Evolutionary conservation across 1,140 invertebrate species (phyloP).

Genomic region (Euborellia annulipes): DNA sequence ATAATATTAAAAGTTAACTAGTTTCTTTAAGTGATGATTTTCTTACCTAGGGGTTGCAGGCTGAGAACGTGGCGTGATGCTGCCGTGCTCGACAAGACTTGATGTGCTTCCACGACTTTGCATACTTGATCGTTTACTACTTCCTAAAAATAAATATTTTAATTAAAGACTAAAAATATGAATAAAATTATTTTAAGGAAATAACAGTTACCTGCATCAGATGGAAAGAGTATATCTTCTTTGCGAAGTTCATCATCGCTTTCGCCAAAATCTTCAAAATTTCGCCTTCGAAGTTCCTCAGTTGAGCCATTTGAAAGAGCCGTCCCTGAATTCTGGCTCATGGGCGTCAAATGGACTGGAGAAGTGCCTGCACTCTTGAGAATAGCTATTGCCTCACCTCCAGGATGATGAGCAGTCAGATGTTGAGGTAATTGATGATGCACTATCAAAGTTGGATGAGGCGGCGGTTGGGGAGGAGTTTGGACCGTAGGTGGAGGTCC

Average conservation of each 20-base stretch:
- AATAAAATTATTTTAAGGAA: constrained; percentile 10
- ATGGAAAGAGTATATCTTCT: constrained; percentile 72
- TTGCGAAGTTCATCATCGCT: constrained; percentile 77
- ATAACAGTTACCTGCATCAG: constrained; percentile 44
- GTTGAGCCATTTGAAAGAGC: constrained; percentile 38
- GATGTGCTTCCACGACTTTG: constrained; percentile 78
- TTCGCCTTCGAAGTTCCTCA: constrained; percentile 32
- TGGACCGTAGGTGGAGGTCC: no score
- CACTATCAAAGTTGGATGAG: constrained; percentile 12
- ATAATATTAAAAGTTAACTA: no score
- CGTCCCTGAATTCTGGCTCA: constrained; percentile 29
- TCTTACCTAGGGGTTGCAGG: constrained; percentile 64
- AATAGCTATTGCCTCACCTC: no score
- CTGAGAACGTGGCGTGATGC: constrained; percentile 70
- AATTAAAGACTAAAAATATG: background rate
- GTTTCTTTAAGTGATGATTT: no score
- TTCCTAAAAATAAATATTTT: constrained; percentile 30
- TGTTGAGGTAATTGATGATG: constrained; percentile 9
- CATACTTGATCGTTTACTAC: constrained; percentile 76
- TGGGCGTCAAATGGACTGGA: constrained; percentile 31
- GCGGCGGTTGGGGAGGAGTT: constrained; percentile 4
- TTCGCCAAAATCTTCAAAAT: constrained; percentile 68
- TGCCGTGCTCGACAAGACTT: constrained; percentile 60
- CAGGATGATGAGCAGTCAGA: constrained; percentile 14
- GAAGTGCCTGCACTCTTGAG: constrained; percentile 27